Evolutionary conservation across 2,113 vertebrate genomes (phyloP).

Genomic region (Eubucco bourcierii): DNA sequence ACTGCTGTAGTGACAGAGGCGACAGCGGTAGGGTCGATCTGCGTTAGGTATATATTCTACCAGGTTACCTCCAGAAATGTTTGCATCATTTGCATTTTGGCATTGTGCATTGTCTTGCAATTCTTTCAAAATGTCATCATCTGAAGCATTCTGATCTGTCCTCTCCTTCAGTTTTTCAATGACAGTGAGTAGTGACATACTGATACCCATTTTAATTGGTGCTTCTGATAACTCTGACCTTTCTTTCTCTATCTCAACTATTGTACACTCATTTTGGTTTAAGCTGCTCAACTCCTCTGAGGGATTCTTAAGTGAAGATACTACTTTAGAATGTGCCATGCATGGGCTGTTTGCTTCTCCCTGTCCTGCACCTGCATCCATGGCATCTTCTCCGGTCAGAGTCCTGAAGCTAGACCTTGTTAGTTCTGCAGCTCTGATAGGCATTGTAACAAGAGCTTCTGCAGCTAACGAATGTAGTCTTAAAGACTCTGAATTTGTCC

Average conservation of each 20-base stretch:
- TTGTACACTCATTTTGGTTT: conserved; percentile 71
- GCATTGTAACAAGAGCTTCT: conserved; percentile 94
- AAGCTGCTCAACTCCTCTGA: conserved; percentile 61
- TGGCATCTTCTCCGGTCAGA: conserved; percentile 42
- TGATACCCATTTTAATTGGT: conserved; percentile 92
- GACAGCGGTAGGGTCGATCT: conserved; percentile 90
- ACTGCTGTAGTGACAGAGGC: conserved; percentile 92
- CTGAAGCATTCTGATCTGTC: conserved; percentile 93
- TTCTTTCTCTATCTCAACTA: conserved; percentile 77
- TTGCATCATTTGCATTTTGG: conserved; percentile 62
- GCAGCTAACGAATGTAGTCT: conserved; percentile 93
- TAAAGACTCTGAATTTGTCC: conserved; percentile 94
- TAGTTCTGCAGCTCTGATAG: conserved; percentile 87
- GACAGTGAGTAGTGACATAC: conserved; percentile 92
- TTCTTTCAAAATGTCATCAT: conserved; percentile 95
- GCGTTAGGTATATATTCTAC: conserved; percentile 87
- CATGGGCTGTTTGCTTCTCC: conserved; percentile 60
- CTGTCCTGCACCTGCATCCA: conserved; percentile 74
- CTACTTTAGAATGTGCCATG: conserved; percentile 55
- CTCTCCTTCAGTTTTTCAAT: conserved; percentile 94
- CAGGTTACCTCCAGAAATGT: conserved; percentile 68
- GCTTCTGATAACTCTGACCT: conserved; percentile 79
- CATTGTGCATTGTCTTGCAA: conserved; percentile 92
- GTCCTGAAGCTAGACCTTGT: conserved; percentile 73
- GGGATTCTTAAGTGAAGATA: conserved; percentile 65